Evolutionary conservation across 35 echinoderm and acorn worm species (phyloP).

Genomic region (Amphiura filiformis): DNA sequence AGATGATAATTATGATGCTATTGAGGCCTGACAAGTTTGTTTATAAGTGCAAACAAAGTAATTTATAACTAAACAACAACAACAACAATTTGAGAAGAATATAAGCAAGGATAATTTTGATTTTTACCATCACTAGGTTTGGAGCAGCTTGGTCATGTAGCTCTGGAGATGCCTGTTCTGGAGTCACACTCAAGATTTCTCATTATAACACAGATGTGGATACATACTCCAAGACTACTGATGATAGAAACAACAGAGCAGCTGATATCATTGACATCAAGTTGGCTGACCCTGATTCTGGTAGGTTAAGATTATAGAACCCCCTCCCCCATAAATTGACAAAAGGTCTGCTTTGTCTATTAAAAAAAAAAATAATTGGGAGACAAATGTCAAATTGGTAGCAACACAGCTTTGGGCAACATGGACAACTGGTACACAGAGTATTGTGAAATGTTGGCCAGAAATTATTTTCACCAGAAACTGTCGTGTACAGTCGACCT

Average conservation of each 20-base stretch:
- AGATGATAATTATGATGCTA: not conserved
- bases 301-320: not conserved
- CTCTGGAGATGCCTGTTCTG: constrained; percentile 68
- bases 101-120: too few relatives aligned
- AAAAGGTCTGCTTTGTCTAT: too few relatives aligned
- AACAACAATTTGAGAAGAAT: not conserved
- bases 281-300: constrained; percentile 72
- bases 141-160: constrained; percentile 76
- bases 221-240: constrained; percentile 48
- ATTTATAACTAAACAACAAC: not conserved
- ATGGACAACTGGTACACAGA: not conserved
- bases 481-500: not conserved
- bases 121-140: constrained; percentile 39
- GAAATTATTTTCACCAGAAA: not conserved
- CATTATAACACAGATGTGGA: constrained; percentile 66
- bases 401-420: not conserved
- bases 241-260: constrained; percentile 67
- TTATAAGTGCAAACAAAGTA: not conserved
- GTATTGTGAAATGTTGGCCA: not conserved
- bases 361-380: too few relatives aligned
- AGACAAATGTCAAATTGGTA: not conserved
- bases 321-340: not conserved
- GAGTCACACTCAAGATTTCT: constrained; percentile 59
- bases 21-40: too few relatives aligned
- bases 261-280: constrained; percentile 70